Evolutionary conservation across 2,797 vertebrate species (phyloP).

Genomic region (Pantherophis vulpinus): DNA sequence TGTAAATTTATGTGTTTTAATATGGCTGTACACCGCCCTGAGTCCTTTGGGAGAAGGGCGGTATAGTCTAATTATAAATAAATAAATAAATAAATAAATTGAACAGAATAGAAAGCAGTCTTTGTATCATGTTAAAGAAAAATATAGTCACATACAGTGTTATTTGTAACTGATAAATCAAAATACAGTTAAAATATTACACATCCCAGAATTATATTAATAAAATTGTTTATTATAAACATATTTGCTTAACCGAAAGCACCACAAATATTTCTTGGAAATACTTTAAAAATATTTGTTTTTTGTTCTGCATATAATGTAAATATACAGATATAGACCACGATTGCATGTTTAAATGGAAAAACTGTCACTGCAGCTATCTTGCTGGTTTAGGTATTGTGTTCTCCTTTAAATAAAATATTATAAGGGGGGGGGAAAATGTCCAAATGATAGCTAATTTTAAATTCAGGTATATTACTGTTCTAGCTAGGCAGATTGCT

Average conservation of each 20-base stretch:
- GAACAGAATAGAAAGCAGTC: constrained; percentile 14
- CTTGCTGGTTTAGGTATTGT: constrained; percentile 47
- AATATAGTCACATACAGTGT: background rate
- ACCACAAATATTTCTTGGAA: background rate
- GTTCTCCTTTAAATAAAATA: constrained; percentile 68
- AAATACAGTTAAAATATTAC: background rate
- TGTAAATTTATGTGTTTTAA: too few relatives aligned
- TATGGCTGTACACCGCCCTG: too few relatives aligned
- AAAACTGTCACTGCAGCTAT: constrained; percentile 42
- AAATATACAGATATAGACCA: constrained; percentile 24
- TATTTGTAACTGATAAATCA: background rate
- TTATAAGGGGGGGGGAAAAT: constrained; percentile 60
- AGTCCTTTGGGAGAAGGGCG: too few relatives aligned
- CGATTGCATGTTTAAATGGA: constrained; percentile 37
- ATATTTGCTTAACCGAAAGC: constrained; percentile 33
- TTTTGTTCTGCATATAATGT: constrained; percentile 35
- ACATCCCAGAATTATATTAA: background rate
- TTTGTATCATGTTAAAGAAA: constrained; percentile 1
- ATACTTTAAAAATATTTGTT: constrained; percentile 32
- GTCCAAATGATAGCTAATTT: constrained; percentile 74
- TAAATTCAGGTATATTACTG: constrained; percentile 80
- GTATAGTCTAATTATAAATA: too few relatives aligned
- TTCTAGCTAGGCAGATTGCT: constrained; percentile 88
- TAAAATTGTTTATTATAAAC: constrained; percentile 27
- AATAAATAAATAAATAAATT: background rate